Evolutionary conservation across 2,888 invertebrate genomes (phyloP).

Genomic region (Cerceris rybyensis): DNA sequence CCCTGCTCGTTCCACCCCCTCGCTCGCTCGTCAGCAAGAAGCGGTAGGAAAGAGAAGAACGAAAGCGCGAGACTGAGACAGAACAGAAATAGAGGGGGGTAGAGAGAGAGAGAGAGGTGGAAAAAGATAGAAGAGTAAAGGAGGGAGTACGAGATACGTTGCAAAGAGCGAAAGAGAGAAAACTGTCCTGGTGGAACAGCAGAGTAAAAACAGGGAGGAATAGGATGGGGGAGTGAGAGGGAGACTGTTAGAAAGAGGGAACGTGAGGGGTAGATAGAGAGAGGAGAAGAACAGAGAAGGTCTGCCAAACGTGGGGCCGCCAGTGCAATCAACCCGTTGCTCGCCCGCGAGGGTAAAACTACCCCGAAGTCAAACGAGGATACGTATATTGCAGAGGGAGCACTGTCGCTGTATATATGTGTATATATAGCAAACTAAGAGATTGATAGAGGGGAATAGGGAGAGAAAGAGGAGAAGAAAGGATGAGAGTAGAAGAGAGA

Average conservation of each 20-base stretch:
- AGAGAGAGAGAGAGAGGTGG: slow-evolving; percentile 22
- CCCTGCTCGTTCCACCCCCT: slow-evolving; percentile 73
- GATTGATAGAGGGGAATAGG: slow-evolving; percentile 20
- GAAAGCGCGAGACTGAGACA: background rate
- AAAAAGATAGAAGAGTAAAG: slow-evolving; percentile 35
- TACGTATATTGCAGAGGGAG: slow-evolving; percentile 70
- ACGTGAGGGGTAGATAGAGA: slow-evolving; percentile 48
- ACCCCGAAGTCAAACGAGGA: slow-evolving; percentile 77
- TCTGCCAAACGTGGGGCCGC: slow-evolving; percentile 72
- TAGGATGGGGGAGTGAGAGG: slow-evolving; percentile 28
- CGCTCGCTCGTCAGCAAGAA: slow-evolving; percentile 57
- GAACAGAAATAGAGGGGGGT: slow-evolving; percentile 26
- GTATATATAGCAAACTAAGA: slow-evolving; percentile 22
- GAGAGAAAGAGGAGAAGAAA: slow-evolving; percentile 43
- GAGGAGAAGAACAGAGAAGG: slow-evolving; percentile 41
- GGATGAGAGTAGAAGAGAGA: slow-evolving; percentile 49
- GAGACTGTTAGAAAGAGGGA: slow-evolving; percentile 34
- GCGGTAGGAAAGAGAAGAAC: slow-evolving; percentile 38
- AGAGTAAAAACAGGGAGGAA: slow-evolving; percentile 57
- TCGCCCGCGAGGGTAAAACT: slow-evolving; percentile 77
- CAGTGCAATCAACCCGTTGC: slow-evolving; percentile 81
- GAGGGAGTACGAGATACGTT: slow-evolving; percentile 18
- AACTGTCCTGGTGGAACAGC: slow-evolving; percentile 50
- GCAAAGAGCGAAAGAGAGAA: slow-evolving; percentile 53
- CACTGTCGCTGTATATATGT: slow-evolving; percentile 30